Evolutionary conservation across 2,797 vertebrate genomes (phyloP), one percentile per base, ranked within the genome.

Genomic region (Taenioides sp.): DNA sequence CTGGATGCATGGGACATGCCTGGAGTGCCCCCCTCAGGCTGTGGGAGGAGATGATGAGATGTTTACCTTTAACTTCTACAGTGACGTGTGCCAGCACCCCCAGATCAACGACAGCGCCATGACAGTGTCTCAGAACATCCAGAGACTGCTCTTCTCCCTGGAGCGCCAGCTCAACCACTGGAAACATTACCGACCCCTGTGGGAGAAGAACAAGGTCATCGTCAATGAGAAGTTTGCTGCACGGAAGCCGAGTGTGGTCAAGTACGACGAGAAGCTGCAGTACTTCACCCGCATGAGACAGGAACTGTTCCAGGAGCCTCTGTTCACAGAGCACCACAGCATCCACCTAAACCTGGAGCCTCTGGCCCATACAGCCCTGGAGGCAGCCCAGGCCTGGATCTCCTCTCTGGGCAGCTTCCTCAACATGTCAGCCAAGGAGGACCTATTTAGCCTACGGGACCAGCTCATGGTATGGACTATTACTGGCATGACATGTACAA

Each of bases 1-100:
- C 1, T 99, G 98, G 98, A 97, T 97, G 96, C 90, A 89, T 0
- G 95, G 96, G 40, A 96, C 95, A 0, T 99, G 97, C 74, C 92
- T 95, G 1, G 94, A 96, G 23, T 98, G 98, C 79, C 95, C 95
- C 14, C 93, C 96, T 2, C 96, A 97, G 81, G 90, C 5, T 0
- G 72, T 92, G 2, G 82, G 79, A 0, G 84, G 78, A 18, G 93
- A 93, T 1, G 94, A 96, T 1, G 94, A 97, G 73, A 43, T 90
- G 0, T 62, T 95, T 49, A 75, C 82, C 2, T 88, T 97, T 52
- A 97, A 72, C 79, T 99, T 98, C 87, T 95, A 92, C 84, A 94
- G 0, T 6, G 98, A 99, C 0, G 1, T 98, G 50, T 95, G 81
- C 63, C 94, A 94, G 87, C 92, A 94, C 73, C 89, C 95, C 17